Conservation (phyloP, 2,113 vertebrate species). For the Mesitornis unicolor region DNA sequence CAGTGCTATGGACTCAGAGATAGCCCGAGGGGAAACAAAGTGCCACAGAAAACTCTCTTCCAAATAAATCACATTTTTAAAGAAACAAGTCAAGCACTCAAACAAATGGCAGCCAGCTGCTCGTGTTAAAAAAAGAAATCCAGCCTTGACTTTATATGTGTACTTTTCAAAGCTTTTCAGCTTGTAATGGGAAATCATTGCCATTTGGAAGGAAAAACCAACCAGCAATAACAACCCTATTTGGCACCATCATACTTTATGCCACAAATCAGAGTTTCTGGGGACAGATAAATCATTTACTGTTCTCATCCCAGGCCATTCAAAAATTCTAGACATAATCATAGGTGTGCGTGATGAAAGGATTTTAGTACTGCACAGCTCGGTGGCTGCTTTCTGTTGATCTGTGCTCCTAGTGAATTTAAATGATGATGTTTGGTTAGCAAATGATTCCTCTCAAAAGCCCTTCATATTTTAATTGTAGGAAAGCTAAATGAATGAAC, state of each 20-base stretch:
- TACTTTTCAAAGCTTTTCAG: neutral
- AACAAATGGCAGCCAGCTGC: constrained; percentile 22
- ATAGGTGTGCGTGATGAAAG: neutral
- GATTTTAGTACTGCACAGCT: neutral
- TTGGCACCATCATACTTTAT: neutral
- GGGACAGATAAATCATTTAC: neutral
- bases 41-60: constrained; percentile 46
- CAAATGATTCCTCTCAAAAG: neutral
- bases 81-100: constrained; percentile 36
- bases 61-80: constrained; percentile 53
- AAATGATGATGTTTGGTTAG: neutral
- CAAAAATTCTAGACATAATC: neutral
- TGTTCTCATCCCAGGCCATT: neutral
- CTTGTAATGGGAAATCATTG: neutral
- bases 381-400: neutral
- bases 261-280: neutral
- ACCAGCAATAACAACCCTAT: neutral
- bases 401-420: neutral
- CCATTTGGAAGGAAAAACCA: neutral
- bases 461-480: neutral
- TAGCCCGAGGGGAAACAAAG: constrained; percentile 17
- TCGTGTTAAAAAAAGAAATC: neutral
- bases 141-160: neutral
- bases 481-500: neutral
- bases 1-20: constrained; percentile 1